A percentile compares a stretch with the other conserved stretches of the same genome.
Evolutionary conservation across 2,888 invertebrate species (phyloP).

Genomic region (Prenolepis imparis): DNA sequence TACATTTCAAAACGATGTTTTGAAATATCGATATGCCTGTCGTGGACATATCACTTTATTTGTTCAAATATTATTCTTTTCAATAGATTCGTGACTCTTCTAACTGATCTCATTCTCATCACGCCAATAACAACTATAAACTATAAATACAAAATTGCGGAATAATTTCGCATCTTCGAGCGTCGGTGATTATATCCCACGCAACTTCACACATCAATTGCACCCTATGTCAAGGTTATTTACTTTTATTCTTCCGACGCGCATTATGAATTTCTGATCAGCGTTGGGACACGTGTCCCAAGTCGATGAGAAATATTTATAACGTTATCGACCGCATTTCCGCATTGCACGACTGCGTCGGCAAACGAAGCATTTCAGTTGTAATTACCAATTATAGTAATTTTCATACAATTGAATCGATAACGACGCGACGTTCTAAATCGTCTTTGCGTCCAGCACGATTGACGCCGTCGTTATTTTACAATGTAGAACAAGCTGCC

Average conservation of each 20-base stretch:
- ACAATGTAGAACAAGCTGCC: not conserved
- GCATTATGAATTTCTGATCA: constrained; percentile 56
- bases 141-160: constrained; percentile 54
- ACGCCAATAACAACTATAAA: constrained; percentile 50
- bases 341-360: constrained; percentile 10
- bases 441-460: not conserved
- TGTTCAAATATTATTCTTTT: not conserved
- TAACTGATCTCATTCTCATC: constrained; percentile 19
- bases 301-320: constrained; percentile 54
- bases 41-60: constrained; percentile 23
- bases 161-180: constrained; percentile 50
- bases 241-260: constrained; percentile 57
- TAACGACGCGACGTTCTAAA: not conserved
- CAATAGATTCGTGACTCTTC: constrained; percentile 27
- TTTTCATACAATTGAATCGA: not conserved
- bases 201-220: constrained; percentile 56
- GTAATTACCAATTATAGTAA: constrained; percentile 23
- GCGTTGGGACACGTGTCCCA: constrained; percentile 53
- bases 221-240: constrained; percentile 53
- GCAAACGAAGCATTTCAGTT: not conserved
- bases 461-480: not conserved
- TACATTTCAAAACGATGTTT: constrained; percentile 15
- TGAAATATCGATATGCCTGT: not conserved
- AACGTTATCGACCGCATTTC: constrained; percentile 46
- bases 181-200: constrained; percentile 53